phyloP scores from a whole-genome alignment of 2,888 invertebrate species.

The Drosophila conformis region DNA sequence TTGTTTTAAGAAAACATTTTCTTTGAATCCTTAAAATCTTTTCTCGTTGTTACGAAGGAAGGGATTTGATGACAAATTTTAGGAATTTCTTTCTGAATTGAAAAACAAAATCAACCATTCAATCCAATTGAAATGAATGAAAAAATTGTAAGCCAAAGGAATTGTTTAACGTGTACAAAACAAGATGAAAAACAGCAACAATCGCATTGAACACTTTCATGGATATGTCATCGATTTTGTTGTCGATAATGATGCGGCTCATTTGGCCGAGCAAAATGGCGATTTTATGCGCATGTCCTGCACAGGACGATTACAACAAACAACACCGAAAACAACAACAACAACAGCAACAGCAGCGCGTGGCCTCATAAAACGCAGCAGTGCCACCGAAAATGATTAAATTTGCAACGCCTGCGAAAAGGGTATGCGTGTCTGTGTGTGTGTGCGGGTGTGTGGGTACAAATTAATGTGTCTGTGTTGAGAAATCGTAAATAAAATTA shows the following conservation, averaged over 20 bases:
- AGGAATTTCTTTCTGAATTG: neutral
- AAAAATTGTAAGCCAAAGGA: neutral
- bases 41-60: too few relatives aligned
- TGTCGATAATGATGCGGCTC: constrained; percentile 72
- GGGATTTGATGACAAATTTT: too few relatives aligned
- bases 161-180: constrained; percentile 5
- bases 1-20: neutral
- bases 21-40: neutral
- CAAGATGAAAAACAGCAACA: constrained; percentile 22
- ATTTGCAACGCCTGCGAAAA: constrained; percentile 45
- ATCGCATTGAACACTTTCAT: constrained; percentile 30
- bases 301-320: neutral
- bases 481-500: constrained; percentile 42
- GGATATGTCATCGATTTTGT: constrained; percentile 50
- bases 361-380: constrained; percentile 57
- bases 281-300: constrained; percentile 37
- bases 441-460: neutral
- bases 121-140: neutral
- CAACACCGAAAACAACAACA: neutral
- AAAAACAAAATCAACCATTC: neutral
- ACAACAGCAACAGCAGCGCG: constrained; percentile 27
- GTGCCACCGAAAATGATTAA: constrained; percentile 59
- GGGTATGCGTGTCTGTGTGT: constrained; percentile 8
- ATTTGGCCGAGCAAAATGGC: constrained; percentile 58
- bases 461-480: constrained; percentile 13